These are phyloP conservation scores for Rhopalosiphum nymphaeae DNA, from an alignment of 2,888 invertebrate species.

Conservation along the genomic window DNA sequence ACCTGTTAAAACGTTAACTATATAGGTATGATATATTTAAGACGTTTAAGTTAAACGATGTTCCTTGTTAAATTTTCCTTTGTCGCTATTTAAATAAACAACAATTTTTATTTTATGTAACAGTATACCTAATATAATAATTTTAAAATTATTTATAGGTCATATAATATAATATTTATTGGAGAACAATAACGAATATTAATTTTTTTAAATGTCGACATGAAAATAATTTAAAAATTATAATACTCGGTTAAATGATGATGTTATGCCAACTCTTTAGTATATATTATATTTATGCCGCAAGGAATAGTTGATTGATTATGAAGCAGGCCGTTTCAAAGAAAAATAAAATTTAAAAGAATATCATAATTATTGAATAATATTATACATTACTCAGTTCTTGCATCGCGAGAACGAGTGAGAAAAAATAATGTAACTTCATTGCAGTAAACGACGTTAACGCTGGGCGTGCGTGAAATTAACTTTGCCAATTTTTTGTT, in stretches of 20 bases:
- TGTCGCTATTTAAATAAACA: not conserved
- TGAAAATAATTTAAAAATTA: not conserved
- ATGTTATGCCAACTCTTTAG: not conserved
- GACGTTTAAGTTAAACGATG: not conserved
- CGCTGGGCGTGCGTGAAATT: constrained; percentile 46
- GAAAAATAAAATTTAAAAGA: not conserved
- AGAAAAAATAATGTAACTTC: not conserved
- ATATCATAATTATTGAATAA: not conserved
- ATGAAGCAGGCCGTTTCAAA: not conserved
- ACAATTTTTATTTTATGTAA: not conserved
- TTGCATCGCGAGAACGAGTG: not conserved
- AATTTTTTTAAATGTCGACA: not conserved
- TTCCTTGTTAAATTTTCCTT: not conserved
- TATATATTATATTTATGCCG: not conserved
- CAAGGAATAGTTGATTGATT: not conserved
- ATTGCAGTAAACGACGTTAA: constrained; percentile 37
- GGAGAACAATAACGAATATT: not conserved
- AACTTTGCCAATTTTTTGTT: not conserved
- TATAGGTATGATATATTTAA: not conserved
- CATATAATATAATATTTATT: not conserved
- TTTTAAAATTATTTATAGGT: not conserved
- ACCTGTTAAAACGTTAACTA: not conserved
- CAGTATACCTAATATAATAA: not conserved
- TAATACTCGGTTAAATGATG: not conserved
- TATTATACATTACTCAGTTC: not conserved